Evolutionary conservation across 2,113 vertebrate species (phyloP).

Genomic region (Fulmarus glacialis): DNA sequence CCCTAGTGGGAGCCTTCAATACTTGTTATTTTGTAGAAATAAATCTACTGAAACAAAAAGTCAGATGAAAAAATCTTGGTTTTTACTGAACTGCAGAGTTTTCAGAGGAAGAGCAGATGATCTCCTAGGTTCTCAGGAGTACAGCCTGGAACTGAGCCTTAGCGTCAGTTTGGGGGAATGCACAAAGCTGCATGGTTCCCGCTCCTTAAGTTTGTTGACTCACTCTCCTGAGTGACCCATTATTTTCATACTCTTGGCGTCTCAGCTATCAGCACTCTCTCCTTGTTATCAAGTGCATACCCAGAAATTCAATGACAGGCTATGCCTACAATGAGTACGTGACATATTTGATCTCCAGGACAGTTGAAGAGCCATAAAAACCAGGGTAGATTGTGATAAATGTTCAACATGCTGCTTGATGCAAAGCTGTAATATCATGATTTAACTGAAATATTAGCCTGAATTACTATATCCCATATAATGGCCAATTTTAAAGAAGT

Average conservation of each 20-base stretch:
- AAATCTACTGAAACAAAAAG: not conserved
- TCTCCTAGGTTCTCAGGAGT: not conserved
- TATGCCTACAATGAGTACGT: accelerated
- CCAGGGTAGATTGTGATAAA: not conserved
- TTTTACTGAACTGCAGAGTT: not conserved
- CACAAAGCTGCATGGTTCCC: not conserved
- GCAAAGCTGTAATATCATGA: not conserved
- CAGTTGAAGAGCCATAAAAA: not conserved
- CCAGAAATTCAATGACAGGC: not conserved
- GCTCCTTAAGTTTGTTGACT: not conserved
- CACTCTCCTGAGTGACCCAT: not conserved
- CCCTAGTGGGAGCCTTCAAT: not conserved
- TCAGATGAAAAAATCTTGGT: not conserved
- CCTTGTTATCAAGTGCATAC: not conserved
- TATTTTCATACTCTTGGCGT: not conserved
- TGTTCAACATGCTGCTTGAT: not conserved
- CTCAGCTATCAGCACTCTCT: not conserved
- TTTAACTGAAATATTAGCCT: not conserved
- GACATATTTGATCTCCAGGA: not conserved
- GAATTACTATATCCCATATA: not conserved
- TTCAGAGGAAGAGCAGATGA: not conserved
- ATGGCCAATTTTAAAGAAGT: not conserved
- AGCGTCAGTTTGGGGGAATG: accelerated
- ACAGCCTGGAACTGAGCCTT: not conserved
- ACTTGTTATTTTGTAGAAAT: not conserved